Percentiles rank a stretch among this genome's conserved stretches.
Conservation (phyloP, 2,113 vertebrate genomes). For the Oreochromis aureus region DNA sequence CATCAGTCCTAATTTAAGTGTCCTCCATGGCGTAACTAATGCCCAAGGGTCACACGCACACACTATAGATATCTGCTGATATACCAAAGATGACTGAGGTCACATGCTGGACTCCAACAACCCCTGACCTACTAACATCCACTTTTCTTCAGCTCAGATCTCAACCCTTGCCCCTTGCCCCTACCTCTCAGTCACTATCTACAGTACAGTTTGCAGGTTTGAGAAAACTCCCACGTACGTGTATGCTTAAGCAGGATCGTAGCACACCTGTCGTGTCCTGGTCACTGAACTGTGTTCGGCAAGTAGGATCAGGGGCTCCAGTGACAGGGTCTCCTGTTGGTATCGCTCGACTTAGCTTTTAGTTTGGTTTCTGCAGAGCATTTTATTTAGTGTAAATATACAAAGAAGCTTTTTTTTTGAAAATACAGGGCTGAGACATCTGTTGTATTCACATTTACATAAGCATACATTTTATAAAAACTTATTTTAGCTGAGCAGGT, state of each 20-base stretch:
- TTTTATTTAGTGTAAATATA: constrained; percentile 14
- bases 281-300: not conserved
- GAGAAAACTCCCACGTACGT: not conserved
- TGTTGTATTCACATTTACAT: constrained; percentile 40
- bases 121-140: constrained; percentile 21
- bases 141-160: constrained; percentile 9
- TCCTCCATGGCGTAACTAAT: not conserved
- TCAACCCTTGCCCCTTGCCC: not conserved
- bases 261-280: constrained; percentile 40
- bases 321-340: not conserved
- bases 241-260: not conserved
- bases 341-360: not conserved
- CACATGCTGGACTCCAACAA: constrained; percentile 6
- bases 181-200: not conserved
- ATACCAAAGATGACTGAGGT: constrained; percentile 15
- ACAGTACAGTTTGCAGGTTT: not conserved
- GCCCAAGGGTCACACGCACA: not conserved
- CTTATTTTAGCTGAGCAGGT: constrained; percentile 68
- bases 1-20: constrained; percentile 20
- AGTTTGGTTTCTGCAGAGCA: not conserved
- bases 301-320: not conserved
- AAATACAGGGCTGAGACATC: constrained; percentile 3
- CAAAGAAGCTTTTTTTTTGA: constrained; percentile 7
- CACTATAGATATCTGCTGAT: not conserved
- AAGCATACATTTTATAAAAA: constrained; percentile 42